Evolutionary conservation across 2,797 vertebrate species (phyloP).

Genomic region (Dromococcyx pavoninus): DNA sequence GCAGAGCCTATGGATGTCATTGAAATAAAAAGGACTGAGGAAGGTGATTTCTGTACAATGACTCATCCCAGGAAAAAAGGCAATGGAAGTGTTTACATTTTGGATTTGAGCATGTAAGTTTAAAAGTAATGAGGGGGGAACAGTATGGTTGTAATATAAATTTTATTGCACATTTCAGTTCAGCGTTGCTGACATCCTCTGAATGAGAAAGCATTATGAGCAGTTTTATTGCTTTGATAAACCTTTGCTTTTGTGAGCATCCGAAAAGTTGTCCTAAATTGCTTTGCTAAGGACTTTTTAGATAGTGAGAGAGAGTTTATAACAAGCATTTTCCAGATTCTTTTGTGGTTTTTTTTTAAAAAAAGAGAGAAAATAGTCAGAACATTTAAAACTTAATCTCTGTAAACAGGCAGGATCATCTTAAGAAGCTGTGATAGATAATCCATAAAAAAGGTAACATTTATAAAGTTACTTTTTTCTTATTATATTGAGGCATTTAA

Average conservation of each 20-base stretch:
- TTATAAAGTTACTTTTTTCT: not conserved
- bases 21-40: not conserved
- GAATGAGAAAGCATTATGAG: conserved; percentile 7
- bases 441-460: not conserved
- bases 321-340: not conserved
- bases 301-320: not conserved
- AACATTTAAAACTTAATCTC: not conserved
- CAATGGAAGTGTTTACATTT: not conserved
- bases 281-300: not conserved
- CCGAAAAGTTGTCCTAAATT: not conserved
- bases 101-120: not conserved
- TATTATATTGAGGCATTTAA: not conserved
- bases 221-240: conserved; percentile 27
- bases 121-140: conserved; percentile 16
- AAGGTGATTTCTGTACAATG: not conserved
- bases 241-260: not conserved
- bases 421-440: not conserved
- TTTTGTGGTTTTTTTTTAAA: not conserved
- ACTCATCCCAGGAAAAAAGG: not conserved
- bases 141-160: conserved; percentile 16
- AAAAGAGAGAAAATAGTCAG: not conserved
- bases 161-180: conserved; percentile 32
- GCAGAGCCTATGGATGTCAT: not conserved
- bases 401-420: not conserved
- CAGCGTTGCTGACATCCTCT: not conserved